These are phyloP conservation scores for Seriola aureovittata DNA, from an alignment of 2,113 vertebrate genomes.

Conservation along the genomic window DNA sequence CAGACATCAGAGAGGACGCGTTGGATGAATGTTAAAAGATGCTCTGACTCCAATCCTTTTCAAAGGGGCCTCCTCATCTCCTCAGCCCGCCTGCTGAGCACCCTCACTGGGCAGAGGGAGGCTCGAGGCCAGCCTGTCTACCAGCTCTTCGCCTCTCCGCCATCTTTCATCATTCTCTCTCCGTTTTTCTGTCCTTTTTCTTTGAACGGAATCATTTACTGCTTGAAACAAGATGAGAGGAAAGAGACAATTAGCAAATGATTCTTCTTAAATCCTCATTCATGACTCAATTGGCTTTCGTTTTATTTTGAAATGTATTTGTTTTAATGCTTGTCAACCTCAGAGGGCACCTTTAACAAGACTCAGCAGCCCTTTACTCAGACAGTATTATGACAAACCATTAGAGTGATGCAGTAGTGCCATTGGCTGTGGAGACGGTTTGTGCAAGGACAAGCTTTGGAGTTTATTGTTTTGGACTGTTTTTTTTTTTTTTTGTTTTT, in stretches of 20 bases:
- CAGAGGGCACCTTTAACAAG: constrained; percentile 23
- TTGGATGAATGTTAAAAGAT: constrained; percentile 48
- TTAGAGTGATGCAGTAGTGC: constrained; percentile 9
- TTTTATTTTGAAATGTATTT: constrained; percentile 14
- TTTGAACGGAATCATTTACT: background rate
- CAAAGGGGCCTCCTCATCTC: constrained; percentile 49
- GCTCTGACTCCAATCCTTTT: constrained; percentile 20
- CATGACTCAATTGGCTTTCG: constrained; percentile 14
- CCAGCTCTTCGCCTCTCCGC: constrained; percentile 10
- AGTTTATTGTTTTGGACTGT: background rate
- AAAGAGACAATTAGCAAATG: constrained; percentile 32
- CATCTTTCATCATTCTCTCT: constrained; percentile 34
- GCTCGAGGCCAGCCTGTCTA: constrained; percentile 17
- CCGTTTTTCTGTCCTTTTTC: background rate
- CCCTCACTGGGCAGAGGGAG: constrained; percentile 39
- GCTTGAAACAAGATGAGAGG: constrained; percentile 23
- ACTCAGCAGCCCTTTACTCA: background rate
- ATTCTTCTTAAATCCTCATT: background rate
- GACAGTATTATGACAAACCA: constrained; percentile 16
- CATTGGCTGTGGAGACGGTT: background rate
- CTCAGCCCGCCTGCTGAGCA: constrained; percentile 45
- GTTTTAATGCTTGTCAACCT: constrained; percentile 16
- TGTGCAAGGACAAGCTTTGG: background rate
- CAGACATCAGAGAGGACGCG: constrained; percentile 32
- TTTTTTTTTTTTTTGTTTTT: no score